phyloP scores from a whole-genome alignment of 1,140 invertebrate genomes.

The Fopius arisanus region DNA sequence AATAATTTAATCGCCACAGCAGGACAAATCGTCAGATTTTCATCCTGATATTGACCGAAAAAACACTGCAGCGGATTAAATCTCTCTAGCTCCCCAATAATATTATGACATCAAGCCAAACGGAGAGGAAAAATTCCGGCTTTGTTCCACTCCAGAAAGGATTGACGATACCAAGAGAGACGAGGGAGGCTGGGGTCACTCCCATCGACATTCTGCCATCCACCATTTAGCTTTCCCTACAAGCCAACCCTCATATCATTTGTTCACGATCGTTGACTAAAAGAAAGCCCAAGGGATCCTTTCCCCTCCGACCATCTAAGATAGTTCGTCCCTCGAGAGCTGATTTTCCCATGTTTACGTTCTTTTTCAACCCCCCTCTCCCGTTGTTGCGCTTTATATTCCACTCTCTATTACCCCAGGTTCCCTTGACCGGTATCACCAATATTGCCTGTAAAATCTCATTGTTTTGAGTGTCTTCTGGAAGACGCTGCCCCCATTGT shows the following conservation, averaged over 20 bases:
- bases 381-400: not conserved
- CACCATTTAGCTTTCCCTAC: conserved; percentile 8
- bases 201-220: not conserved
- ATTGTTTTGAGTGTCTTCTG: conserved; percentile 19
- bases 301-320: not conserved
- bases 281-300: conserved; percentile 5
- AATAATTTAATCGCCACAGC: no score
- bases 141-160: not conserved
- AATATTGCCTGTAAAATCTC: conserved; percentile 23
- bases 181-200: not conserved
- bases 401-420: conserved; percentile 7
- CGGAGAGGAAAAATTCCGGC: not conserved
- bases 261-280: conserved; percentile 24
- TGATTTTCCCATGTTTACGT: conserved; percentile 7
- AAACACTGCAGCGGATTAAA: not conserved
- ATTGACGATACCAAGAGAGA: not conserved
- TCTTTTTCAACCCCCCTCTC: not conserved
- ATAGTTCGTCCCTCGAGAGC: conserved; percentile 3
- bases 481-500: conserved; percentile 20
- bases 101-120: not conserved
- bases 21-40: not conserved
- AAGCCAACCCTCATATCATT: conserved; percentile 16
- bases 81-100: not conserved
- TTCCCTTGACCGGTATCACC: conserved; percentile 22
- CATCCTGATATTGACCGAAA: not conserved